Base-by-base conservation (phyloP, 2,888 invertebrate genomes). In the Cephus runcator region DNA sequence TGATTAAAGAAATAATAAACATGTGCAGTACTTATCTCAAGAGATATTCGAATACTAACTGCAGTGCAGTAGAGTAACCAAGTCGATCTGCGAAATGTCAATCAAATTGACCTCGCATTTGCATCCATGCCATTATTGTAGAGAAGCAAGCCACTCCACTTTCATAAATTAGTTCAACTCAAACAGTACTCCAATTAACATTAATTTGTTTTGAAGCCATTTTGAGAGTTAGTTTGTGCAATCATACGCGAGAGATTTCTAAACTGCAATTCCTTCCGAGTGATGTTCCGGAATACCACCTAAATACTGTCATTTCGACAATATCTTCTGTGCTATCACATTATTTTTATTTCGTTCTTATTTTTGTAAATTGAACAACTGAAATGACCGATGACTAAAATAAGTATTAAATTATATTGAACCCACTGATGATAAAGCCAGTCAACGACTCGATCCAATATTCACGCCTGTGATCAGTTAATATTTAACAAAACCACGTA, bases 61-160 rank as follows among this genome's bases (percentile, higher is more conserved):
- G 23, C 23, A 56, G 56, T 56, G 9, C 56, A 23, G 23, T 9
- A 56, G 23, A 23, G 56, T 40, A 77, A 77, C 73, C 73, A 31
- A 73, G 77, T 73, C 73, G 69, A 68, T 76, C 73, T 73, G 77
- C 36, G 69, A 71, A 75, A 81, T 81, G 81, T 79, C 80, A 82
- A 84, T 73, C 79, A n/a, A 80, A 81, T 80, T 83, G 81, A 84
- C 83, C 82, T 81, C 56, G 73, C 71, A 82, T 79, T 82, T 81
- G 80, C 80, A 81, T 81, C 78, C 71, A 33, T 69, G 75, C 75
- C 73, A 80, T 77, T 77, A 77, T 81, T 80, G 79, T 76, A 74
- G 34, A 71, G 73, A 69, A 68, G 69, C 68, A 78, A 68, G 35
- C 36, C 73, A 76, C 75, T 76, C 56, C 34, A 75, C 75, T 36